phyloP scores from a whole-genome alignment of 2,888 invertebrate species.

The Trissolcus brochymenae region DNA sequence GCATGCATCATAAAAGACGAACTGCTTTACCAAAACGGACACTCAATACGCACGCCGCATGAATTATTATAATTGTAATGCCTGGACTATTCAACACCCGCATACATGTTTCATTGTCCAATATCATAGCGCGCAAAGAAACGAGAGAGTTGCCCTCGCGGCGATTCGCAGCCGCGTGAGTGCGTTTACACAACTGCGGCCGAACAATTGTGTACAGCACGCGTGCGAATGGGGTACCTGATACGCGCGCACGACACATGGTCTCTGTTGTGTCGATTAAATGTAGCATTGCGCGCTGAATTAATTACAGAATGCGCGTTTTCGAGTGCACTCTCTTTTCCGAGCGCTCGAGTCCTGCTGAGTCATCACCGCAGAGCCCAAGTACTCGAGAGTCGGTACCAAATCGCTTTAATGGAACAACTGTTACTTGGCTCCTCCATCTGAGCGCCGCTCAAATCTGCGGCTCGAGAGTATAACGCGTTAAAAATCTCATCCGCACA shows the following conservation, averaged over 20 bases:
- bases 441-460: constrained; percentile 42
- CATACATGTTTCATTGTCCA: constrained; percentile 45
- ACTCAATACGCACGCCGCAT: constrained; percentile 19
- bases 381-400: constrained; percentile 50
- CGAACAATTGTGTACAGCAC: constrained; percentile 42
- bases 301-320: constrained; percentile 54
- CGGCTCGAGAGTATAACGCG: constrained; percentile 24
- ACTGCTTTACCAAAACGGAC: constrained; percentile 23
- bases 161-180: constrained; percentile 40
- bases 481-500: constrained; percentile 47
- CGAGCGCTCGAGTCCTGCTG: constrained; percentile 48
- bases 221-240: constrained; percentile 35
- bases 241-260: constrained; percentile 54
- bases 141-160: constrained; percentile 40
- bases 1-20: constrained; percentile 35
- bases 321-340: constrained; percentile 55
- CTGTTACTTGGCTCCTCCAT: constrained; percentile 52
- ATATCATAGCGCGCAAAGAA: constrained; percentile 10
- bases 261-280: constrained; percentile 45
- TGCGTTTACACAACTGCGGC: constrained; percentile 38
- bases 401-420: constrained; percentile 58
- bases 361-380: constrained; percentile 52
- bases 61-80: constrained; percentile 44
- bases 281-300: constrained; percentile 54
- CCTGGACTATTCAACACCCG: constrained; percentile 38